A percentile compares a stretch with the other conserved stretches of the same genome.
These are phyloP conservation scores for Poliocrania exsul DNA, from an alignment of 2,797 vertebrate species.

Conservation along the genomic window DNA sequence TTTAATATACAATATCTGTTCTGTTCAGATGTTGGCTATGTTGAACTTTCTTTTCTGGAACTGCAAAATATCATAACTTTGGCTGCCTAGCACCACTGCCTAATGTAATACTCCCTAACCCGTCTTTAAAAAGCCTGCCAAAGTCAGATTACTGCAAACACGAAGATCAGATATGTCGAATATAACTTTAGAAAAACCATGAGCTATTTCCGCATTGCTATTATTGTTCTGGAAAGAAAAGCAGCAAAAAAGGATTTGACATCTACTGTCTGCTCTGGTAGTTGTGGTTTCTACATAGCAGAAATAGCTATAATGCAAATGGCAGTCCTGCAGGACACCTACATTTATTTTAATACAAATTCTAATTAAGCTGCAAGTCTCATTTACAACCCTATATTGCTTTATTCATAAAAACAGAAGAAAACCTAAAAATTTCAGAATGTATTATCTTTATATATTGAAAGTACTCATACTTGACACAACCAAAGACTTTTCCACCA, in stretches of 20 bases:
- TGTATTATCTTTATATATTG: neutral
- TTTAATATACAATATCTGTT: slow-evolving; percentile 55
- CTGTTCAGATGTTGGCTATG: slow-evolving; percentile 53
- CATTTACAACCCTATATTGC: neutral
- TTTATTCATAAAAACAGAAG: neutral
- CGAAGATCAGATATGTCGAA: slow-evolving; percentile 63
- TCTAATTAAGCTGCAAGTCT: neutral
- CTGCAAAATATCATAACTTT: slow-evolving; percentile 63
- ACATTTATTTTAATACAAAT: neutral
- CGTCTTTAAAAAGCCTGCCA: slow-evolving; percentile 47
- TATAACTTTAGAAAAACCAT: slow-evolving; percentile 48
- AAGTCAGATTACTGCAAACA: slow-evolving; percentile 62
- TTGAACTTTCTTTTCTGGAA: slow-evolving; percentile 49
- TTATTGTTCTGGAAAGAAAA: slow-evolving; percentile 52
- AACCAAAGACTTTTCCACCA: neutral
- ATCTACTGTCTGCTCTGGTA: slow-evolving; percentile 43
- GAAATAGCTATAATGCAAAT: neutral
- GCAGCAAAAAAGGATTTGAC: slow-evolving; percentile 29
- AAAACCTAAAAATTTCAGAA: neutral
- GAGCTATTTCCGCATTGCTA: slow-evolving; percentile 9
- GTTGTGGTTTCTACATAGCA: neutral
- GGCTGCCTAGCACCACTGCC: slow-evolving; percentile 53
- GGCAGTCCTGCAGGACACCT: neutral
- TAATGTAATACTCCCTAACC: slow-evolving; percentile 58
- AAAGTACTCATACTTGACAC: neutral